Base-by-base conservation (phyloP, 2,888 invertebrate genomes). In the Apamea anceps region DNA sequence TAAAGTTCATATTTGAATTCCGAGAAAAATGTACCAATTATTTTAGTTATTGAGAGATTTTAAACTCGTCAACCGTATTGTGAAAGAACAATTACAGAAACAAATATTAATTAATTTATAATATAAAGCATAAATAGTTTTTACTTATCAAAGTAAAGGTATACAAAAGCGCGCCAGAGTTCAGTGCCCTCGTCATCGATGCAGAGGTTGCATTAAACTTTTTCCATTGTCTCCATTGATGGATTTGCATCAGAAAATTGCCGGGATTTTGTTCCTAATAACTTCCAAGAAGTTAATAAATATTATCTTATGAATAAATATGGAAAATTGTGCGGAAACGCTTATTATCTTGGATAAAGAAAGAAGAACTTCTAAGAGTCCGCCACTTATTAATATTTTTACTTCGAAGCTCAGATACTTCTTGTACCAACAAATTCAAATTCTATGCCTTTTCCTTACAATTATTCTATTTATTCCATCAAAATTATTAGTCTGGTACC, bases 191-290 rank as follows among this genome's bases (percentile, higher is more conserved):
- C 72, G 76, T 84, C 83, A 85, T 86, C 81, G 85, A 77, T 76
- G 85, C 76, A 80, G 85, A 91, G 88, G 87, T 86, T 90, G 88
- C 92, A 91, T 89, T 85, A 91, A 93, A 92, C 89, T 93, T 94
- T 93, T 92, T 91, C 93, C 92, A 94, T 94, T 94, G 93, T 92
- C 93, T 91, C 85, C 88, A 91, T 90, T 90, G 91, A 93, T 91
- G 88, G 90, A 91, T 91, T 91, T 90, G 90, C 91, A 92, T 91
- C 90, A 90, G 87, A 91, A 91, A 91, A 91, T 90, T 90, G 89
- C 88, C 89, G 87, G 90, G 87, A 89, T 88, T 90, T 91, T 91
- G 67, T 82, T 87, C 86, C 85, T 87, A 80, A 85, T 87, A 85
- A 79, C 60, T 86, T 85, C 28, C 75, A 85, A 79, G 81, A 75